These are phyloP conservation scores for Calcarius lapponicus DNA, from an alignment of 2,797 vertebrate species.

Conservation along the genomic window DNA sequence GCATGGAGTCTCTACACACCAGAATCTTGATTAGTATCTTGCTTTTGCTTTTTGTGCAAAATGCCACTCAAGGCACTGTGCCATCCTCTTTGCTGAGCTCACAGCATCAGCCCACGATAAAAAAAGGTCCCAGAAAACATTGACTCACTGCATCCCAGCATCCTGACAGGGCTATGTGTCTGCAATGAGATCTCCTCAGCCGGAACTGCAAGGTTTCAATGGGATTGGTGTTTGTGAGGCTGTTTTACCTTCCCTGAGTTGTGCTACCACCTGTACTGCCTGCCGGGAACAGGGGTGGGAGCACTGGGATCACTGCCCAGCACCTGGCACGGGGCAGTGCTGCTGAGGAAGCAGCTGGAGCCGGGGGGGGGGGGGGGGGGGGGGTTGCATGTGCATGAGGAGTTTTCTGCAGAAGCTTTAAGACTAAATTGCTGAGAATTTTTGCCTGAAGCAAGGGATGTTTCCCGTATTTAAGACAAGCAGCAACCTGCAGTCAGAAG, in stretches of 20 bases:
- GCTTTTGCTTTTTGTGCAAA: not conserved
- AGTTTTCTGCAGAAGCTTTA: constrained; percentile 30
- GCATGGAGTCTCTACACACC: not conserved
- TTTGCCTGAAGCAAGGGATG: constrained; percentile 86
- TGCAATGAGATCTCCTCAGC: not conserved
- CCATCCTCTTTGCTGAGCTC: constrained; percentile 42
- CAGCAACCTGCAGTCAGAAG: constrained; percentile 85
- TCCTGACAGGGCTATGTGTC: not conserved
- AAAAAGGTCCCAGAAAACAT: not conserved
- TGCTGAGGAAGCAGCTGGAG: constrained; percentile 53
- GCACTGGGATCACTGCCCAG: constrained; percentile 5
- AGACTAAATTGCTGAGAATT: constrained; percentile 77
- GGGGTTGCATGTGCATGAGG: constrained; percentile 10
- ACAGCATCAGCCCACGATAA: not conserved
- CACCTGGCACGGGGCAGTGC: constrained; percentile 38
- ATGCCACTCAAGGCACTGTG: not conserved
- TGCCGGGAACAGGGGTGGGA: constrained; percentile 19
- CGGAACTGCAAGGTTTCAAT: not conserved
- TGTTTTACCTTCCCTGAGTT: not conserved
- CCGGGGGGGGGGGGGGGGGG: not conserved
- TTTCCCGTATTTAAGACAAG: constrained; percentile 86
- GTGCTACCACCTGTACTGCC: not conserved
- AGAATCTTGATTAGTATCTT: not conserved
- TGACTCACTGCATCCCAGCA: not conserved
- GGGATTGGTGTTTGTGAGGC: not conserved